Evolutionary conservation across 1,140 invertebrate genomes (phyloP).

Genomic region (Microvelia longipes): DNA sequence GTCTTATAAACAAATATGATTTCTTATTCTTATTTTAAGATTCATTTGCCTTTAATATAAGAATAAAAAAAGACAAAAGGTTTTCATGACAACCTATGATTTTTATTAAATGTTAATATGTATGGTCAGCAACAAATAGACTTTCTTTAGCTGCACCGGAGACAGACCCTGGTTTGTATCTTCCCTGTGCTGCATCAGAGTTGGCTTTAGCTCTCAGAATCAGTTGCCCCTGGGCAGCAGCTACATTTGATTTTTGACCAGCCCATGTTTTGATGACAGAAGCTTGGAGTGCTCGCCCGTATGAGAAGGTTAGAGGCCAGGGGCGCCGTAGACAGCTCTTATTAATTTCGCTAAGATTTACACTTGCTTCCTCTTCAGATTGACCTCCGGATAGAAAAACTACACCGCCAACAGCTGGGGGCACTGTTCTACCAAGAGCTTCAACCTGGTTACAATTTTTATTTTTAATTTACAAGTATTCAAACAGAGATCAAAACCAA

Average conservation of each 20-base stretch:
- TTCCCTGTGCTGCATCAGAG: slow-evolving; percentile 67
- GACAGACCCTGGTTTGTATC: slow-evolving; percentile 68
- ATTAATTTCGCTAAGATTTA: slow-evolving; percentile 55
- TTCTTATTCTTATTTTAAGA: no score
- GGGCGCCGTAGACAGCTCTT: slow-evolving; percentile 29
- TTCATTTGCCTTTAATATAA: no score
- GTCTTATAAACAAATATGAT: no score
- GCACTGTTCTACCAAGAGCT: not conserved
- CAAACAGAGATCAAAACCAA: no score
- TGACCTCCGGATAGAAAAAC: slow-evolving; percentile 58
- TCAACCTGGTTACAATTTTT: no score
- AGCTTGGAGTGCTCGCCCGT: slow-evolving; percentile 45
- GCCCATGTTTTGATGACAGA: slow-evolving; percentile 16
- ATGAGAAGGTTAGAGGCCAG: slow-evolving; percentile 56
- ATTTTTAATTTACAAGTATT: no score
- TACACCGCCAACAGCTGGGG: slow-evolving; percentile 47
- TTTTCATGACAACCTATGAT: no score
- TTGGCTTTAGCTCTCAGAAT: slow-evolving; percentile 87
- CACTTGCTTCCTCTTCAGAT: slow-evolving; percentile 49
- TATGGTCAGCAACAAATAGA: slow-evolving; percentile 81
- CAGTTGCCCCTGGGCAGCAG: slow-evolving; percentile 68
- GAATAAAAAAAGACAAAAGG: no score
- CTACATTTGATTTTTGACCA: slow-evolving; percentile 76
- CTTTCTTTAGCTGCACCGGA: slow-evolving; percentile 62
- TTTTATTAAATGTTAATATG: no score